phyloP scores from a whole-genome alignment of 2,797 vertebrate species.

The Hyperoplus lanceolatus region DNA sequence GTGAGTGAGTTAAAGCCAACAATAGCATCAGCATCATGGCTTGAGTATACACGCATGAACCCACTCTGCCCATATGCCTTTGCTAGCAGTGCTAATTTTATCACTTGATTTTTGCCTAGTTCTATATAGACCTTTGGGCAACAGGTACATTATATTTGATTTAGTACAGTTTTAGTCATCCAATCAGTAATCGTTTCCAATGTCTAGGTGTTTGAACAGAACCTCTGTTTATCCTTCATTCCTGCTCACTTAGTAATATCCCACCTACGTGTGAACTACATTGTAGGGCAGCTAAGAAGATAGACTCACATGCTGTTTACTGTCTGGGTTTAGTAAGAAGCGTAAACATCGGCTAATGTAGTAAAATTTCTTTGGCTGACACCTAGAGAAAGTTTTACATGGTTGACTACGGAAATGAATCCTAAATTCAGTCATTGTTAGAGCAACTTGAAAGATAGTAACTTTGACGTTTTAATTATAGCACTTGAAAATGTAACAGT shows the following conservation, averaged over 20 bases:
- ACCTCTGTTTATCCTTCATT: too few relatives aligned
- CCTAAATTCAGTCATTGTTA: background rate
- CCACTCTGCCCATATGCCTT: constrained; percentile 4
- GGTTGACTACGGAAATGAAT: too few relatives aligned
- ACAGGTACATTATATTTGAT: background rate
- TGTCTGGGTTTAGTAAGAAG: too few relatives aligned
- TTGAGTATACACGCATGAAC: constrained; percentile 14
- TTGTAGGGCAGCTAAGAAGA: too few relatives aligned
- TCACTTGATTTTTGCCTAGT: background rate
- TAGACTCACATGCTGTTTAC: background rate
- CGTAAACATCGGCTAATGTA: too few relatives aligned
- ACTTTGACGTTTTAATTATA: background rate
- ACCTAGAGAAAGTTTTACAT: background rate
- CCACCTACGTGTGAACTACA: too few relatives aligned
- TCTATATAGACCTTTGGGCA: background rate
- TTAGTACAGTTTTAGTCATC: background rate
- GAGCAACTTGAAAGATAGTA: background rate
- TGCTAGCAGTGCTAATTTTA: background rate
- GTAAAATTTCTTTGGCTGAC: background rate
- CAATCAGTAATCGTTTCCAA: background rate
- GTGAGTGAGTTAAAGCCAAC: constrained; percentile 42
- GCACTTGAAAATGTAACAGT: background rate
- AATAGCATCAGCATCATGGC: constrained; percentile 48
- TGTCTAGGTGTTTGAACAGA: too few relatives aligned
- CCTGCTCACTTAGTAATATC: too few relatives aligned